These are phyloP conservation scores for Drosophila siamana DNA, from an alignment of 2,888 invertebrate species.

Conservation along the genomic window DNA sequence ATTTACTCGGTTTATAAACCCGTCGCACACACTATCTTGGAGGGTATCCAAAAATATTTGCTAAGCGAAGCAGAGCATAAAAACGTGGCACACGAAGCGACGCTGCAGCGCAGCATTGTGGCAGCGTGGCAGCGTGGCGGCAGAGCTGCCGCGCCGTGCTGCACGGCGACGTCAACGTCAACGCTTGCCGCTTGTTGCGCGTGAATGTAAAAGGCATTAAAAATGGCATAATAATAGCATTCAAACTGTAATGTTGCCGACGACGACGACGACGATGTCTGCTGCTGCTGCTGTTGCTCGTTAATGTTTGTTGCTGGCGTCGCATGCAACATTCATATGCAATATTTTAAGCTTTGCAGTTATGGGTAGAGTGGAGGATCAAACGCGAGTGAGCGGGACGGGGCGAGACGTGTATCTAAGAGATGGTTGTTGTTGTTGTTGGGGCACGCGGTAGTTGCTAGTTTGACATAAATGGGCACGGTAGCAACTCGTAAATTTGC, in stretches of 20 bases:
- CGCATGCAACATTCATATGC: conserved; percentile 76
- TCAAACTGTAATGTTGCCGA: conserved; percentile 74
- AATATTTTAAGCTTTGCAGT: conserved; percentile 66
- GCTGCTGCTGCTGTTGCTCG: conserved; percentile 45
- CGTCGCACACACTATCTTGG: background rate
- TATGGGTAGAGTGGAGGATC: conserved; percentile 5
- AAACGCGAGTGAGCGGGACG: background rate
- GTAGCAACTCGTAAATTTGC: conserved; percentile 75
- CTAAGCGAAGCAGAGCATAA: conserved; percentile 50
- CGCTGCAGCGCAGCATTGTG: conserved; percentile 1
- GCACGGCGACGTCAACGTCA: conserved; percentile 19
- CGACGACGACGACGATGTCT: conserved; percentile 26
- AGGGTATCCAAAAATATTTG: conserved; percentile 46
- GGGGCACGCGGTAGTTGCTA: conserved; percentile 33
- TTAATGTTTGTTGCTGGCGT: conserved; percentile 61
- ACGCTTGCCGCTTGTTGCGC: conserved; percentile 54
- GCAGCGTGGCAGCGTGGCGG: conserved; percentile 12
- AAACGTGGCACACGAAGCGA: conserved; percentile 45
- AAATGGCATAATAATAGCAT: conserved; percentile 80
- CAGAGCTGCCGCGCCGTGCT: background rate
- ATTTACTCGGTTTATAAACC: background rate
- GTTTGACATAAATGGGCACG: conserved; percentile 67
- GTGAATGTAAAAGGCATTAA: conserved; percentile 56
- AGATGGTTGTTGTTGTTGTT: conserved; percentile 21
- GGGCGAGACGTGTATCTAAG: background rate